These are phyloP conservation scores for Pituophis catenifer DNA, from an alignment of 2,113 vertebrate genomes.

Conservation along the genomic window DNA sequence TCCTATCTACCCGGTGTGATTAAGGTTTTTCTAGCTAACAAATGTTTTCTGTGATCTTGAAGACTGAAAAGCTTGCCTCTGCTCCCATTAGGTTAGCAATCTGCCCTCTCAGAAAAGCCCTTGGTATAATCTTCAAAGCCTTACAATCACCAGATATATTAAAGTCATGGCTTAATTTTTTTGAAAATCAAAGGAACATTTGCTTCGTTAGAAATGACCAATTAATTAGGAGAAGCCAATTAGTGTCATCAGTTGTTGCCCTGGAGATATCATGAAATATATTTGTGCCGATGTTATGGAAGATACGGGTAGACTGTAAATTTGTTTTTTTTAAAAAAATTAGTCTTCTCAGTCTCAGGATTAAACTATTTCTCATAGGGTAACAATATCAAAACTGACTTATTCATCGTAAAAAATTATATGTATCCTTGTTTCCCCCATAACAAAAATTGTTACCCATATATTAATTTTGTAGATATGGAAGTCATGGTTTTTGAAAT, in stretches of 20 bases:
- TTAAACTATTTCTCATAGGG: neutral
- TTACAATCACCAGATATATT: conserved; percentile 33
- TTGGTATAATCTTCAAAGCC: neutral
- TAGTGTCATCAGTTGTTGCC: neutral
- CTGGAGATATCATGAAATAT: neutral
- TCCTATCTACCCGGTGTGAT: neutral
- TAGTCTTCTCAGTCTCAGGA: neutral
- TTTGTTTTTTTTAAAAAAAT: neutral
- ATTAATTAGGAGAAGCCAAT: neutral
- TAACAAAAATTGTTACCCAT: too few species aligned
- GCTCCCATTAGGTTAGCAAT: conserved; percentile 53
- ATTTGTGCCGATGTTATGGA: neutral
- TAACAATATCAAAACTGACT: neutral
- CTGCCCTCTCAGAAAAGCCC: conserved; percentile 47
- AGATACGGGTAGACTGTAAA: neutral
- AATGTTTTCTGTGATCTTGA: conserved; percentile 21
- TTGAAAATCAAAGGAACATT: conserved; percentile 31
- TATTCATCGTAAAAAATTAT: neutral
- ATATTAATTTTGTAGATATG: neutral
- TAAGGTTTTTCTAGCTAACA: conserved; percentile 30
- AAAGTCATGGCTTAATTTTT: conserved; percentile 44
- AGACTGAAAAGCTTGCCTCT: conserved; percentile 52
- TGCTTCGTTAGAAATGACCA: conserved; percentile 17
- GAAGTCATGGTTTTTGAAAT: neutral
- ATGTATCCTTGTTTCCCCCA: neutral